Evolutionary conservation across 1,140 invertebrate genomes (phyloP), one percentile per base, ranked within the genome.

Genomic region (Oscheius sp.): DNA sequence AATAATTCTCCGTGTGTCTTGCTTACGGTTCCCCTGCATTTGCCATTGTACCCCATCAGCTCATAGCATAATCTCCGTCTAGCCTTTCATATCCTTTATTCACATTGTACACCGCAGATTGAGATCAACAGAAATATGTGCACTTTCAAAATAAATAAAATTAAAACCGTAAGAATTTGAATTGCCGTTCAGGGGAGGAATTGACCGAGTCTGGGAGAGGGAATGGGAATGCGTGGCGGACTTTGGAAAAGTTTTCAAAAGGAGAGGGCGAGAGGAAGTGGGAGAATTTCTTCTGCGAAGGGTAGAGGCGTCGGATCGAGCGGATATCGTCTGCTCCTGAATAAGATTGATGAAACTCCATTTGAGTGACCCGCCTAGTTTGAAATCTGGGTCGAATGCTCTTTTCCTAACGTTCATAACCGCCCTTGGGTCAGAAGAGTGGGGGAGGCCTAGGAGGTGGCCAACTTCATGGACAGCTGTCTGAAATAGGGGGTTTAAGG

Each of bases 401-500:
- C 74, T 49, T 45, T 80, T 80, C 45, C 67, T 58, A 7, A 79
- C 78, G 49, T 66, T 82, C 80, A 82, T 82, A 3, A 79, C 81
- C 34, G 80, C 81, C 38, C 81, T 38, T 4, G 35, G 23, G 49
- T 82, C 80, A 18, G 68, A 74, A 34, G 82, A 84, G 69, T 83
- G 81, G 58, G 82, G 81, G 20, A 83, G 49, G 15, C 82, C 82
- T 7, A 83, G 59, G n/a, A 83, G 59, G 73, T 83, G 82, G 28
- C 82, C 82, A 66, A 83, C 79, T 71, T 83, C 82, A 42, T 83
- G 82, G 13, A 80, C 70, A 3, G 81, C 79, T 28, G 81, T 83
- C 66, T 82, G 34, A 58, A 81, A 64, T 15, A 3, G 13, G 29
- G 23, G 23, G 23, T 35, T 32, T 71, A 3, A 59, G 31, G 20